Base-by-base conservation (phyloP, 2,797 vertebrate species). In the Takifugu ocellatus region DNA sequence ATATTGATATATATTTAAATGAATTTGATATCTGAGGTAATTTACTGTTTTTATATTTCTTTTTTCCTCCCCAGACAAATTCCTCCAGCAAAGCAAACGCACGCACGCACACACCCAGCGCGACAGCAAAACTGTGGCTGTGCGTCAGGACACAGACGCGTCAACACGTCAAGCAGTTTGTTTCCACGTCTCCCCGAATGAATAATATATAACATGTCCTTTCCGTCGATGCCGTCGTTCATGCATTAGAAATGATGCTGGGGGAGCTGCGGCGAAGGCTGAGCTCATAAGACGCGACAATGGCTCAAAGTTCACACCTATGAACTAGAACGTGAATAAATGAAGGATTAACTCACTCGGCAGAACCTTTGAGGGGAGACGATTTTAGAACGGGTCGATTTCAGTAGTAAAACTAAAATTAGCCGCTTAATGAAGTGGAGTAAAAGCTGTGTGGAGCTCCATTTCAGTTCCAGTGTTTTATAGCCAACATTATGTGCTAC, bases 121-220 rank as follows among this genome's bases (percentile, higher is more conserved):
- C 36, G 36, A 39, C 12, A 39, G 36, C 14, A 10, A 10, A 39
- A 39, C 36, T 39, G 36, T 33, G 31, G 31, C 31, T 10, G 31
- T 10, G 31, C 31, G 31, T 77, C 75, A 70, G 69, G 29, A 31
- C 46, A 54, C 62, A 61, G 67, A 65, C 68, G 60, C 59, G 63
- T 66, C 61, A 21, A 63, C 29, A 70, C 57, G 69, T 10, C 66
- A 60, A 63, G 12, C 72, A 56, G 60, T 85, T 80, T 84, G 84
- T 86, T 89, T 89, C 78, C 63, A 74, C 43, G 77, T 84, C 65
- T 63, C 70, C 68, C 53, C 26, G 17, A 51, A 88, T 91, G 60
- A 91, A 91, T 91, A 85, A 90, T 86, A 75, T 52, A 89, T 70
- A 55, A 46, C 12, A 59, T 48, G 17, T 74, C 63, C 44, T 46